Base-by-base conservation (phyloP, 2,797 vertebrate species). In the Gallinago nigripennis region DNA sequence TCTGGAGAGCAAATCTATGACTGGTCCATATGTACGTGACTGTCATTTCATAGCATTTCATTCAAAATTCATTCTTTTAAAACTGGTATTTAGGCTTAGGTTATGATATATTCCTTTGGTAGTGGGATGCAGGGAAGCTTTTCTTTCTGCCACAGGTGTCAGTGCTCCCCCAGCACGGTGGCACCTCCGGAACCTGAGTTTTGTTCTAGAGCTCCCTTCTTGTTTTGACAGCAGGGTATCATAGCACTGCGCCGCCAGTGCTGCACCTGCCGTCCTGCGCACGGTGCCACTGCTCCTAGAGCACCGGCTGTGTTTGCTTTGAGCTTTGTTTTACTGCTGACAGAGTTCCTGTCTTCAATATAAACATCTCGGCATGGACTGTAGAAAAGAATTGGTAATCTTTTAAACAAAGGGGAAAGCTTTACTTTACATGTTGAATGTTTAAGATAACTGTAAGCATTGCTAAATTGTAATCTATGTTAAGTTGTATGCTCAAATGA, bases 381-480 rank as follows among this genome's bases (percentile, higher is more conserved):
- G 1, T 8, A 30, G 35, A 45, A 66, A 71, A 31, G 43, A 75
- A 48, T 70, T 61, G 60, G 31, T 46, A 48, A 53, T 37, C 28
- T 82, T 69, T 23, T 73, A 87, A 82, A n/a, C 31, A 66, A 64
- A 68, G 75, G 89, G 53, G 53, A 93, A 78, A 81, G 35, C 64
- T 95, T 60, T 82, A 20, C 31, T 82, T 24, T 70, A 8, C 8
- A 46, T 56, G 28, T 48, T 69, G 60, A 77, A 33, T 61, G 37
- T 89, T 97, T 80, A 76, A 51, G 92, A 70, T 81, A 51, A 65
- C 23, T 86, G 24, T 94, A 81, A 90, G 66, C n/a, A n/a, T 78
- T 90, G n/a, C 70, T 81, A 57, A 39, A 37, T 35, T 90, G 79
- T 85, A 90, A 53, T 95, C 82, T 45, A 3, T 82, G 37, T 70